Base-by-base conservation (phyloP, 2,113 vertebrate genomes). In the Dipodomys ordii region DNA sequence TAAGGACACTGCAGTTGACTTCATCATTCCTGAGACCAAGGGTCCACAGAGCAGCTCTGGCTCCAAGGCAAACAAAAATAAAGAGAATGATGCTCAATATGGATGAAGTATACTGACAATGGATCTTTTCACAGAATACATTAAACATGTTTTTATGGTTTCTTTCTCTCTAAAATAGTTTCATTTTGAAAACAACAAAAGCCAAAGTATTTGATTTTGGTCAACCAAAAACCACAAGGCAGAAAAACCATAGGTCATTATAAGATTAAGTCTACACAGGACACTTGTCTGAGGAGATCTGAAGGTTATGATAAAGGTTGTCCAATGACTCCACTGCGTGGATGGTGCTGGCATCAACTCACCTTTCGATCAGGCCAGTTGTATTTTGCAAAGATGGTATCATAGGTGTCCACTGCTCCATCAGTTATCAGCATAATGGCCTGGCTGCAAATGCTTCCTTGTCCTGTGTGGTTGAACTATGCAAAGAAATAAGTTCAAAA, bases 331-430 rank as follows among this genome's bases (percentile, higher is more conserved):
- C 83, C 32, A 49, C 46, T 10, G 9, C 39, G 7, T 9, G n/a
- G 64, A 16, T 0, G 12, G 30, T 74, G 2, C 3, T 28, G 16
- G 3, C 19, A 80, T 18, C 2, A 22, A 96, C 97, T 97, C 97
- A 99, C 99, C 99, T 99, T 99, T 93, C 99, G 98, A n/a, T 99
- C 99, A 3, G 99, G 99, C 99, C 99, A 99, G 72, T 99, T 99
- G 96, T 99, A 99, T 92, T 99, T 99, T 53, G 98, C 99, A 98
- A 99, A 99, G 97, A 99, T 99, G 18, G 99, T 97, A 28, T 99
- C 99, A 0, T 99, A 99, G 2, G 99, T 99, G 96, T 99, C 99
- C 97, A 99, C 99, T 2, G 99, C 99, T 83, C 99, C 99, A 90
- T 99, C 99, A 2, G 99, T 99, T 97, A 99, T 99, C 96, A 99